Percentiles rank a stretch among this genome's conserved stretches.
These are phyloP conservation scores for Cuculus canorus DNA, from an alignment of 2,797 vertebrate genomes.

Conservation along the genomic window DNA sequence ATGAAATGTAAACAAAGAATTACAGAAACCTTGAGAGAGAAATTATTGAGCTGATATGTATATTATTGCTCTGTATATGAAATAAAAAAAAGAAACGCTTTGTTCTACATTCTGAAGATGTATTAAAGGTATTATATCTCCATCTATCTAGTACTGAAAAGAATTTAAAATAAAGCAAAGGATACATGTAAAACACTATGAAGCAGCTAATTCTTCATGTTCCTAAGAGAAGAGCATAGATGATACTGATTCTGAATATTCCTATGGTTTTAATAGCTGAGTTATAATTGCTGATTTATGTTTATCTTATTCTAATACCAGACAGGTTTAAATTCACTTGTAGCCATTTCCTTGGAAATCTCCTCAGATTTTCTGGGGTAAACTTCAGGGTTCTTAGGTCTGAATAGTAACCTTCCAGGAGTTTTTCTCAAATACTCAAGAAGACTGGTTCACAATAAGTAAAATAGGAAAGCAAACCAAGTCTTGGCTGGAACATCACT, in stretches of 20 bases:
- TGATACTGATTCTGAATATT: background rate
- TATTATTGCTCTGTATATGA: background rate
- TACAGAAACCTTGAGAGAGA: background rate
- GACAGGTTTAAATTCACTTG: background rate
- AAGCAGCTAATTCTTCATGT: background rate
- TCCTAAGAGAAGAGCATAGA: background rate
- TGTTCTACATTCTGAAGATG: background rate
- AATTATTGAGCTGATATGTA: background rate
- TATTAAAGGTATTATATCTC: background rate
- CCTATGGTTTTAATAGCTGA: background rate
- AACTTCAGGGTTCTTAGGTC: background rate
- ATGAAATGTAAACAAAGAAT: background rate
- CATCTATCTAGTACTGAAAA: background rate
- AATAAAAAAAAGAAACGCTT: background rate
- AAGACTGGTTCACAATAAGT: background rate
- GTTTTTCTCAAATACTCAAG: background rate
- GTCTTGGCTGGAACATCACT: background rate
- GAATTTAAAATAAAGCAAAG: background rate
- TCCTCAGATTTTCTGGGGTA: background rate
- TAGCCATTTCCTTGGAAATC: background rate
- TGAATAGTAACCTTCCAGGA: background rate
- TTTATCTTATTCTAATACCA: background rate
- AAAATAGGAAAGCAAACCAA: background rate
- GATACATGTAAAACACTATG: background rate
- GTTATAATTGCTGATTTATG: background rate